phyloP scores from a whole-genome alignment of 2,888 invertebrate species.

The Mythimna impura region DNA sequence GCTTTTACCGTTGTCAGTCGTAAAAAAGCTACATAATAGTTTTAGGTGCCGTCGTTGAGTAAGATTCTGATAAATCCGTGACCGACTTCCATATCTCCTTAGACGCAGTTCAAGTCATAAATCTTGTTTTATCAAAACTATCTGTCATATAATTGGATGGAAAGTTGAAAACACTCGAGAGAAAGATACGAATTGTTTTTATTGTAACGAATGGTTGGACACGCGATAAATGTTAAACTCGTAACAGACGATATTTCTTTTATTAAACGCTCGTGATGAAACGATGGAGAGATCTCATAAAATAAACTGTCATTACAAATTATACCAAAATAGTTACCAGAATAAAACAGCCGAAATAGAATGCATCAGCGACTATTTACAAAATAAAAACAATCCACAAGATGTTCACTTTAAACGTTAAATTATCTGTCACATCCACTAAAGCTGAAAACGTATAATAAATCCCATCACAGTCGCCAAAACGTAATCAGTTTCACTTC shows the following conservation, averaged over 20 bases:
- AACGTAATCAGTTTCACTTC: constrained; percentile 85
- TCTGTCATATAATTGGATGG: constrained; percentile 70
- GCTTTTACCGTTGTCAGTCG: constrained; percentile 69
- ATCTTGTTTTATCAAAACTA: constrained; percentile 78
- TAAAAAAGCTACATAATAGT: constrained; percentile 74
- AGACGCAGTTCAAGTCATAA: constrained; percentile 76
- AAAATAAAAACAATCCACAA: constrained; percentile 78
- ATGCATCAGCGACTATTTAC: constrained; percentile 67
- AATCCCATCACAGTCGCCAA: constrained; percentile 81
- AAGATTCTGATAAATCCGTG: constrained; percentile 77
- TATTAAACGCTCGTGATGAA: constrained; percentile 28
- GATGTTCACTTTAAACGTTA: constrained; percentile 70
- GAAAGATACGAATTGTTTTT: constrained; percentile 61
- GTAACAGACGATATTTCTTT: constrained; percentile 24
- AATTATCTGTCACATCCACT: constrained; percentile 72
- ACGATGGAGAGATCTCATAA: constrained; percentile 23
- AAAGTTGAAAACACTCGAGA: constrained; percentile 57
- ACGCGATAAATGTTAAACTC: constrained; percentile 36
- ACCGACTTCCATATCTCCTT: constrained; percentile 80
- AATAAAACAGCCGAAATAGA: constrained; percentile 61
- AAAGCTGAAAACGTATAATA: constrained; percentile 66
- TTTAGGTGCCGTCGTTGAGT: constrained; percentile 66
- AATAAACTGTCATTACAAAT: constrained; percentile 45
- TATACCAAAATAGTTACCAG: constrained; percentile 63
- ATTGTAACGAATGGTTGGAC: constrained; percentile 44